These are phyloP conservation scores for Anoplolepis gracilipes DNA, from an alignment of 1,140 invertebrate genomes.

Conservation along the genomic window DNA sequence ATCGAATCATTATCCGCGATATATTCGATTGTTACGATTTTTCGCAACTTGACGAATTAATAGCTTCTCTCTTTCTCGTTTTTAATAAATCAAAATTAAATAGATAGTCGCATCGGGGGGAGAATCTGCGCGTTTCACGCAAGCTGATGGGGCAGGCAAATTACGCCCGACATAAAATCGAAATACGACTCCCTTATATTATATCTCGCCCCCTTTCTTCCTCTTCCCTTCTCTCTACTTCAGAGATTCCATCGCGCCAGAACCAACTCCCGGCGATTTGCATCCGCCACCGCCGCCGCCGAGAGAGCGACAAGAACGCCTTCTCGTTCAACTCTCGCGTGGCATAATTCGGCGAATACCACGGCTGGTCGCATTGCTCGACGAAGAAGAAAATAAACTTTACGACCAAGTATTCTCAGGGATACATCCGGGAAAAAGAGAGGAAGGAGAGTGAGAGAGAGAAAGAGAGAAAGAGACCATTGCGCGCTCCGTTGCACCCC, in stretches of 20 bases:
- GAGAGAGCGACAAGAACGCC: slow-evolving; percentile 33
- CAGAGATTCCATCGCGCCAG: slow-evolving; percentile 30
- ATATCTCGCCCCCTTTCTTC: not conserved
- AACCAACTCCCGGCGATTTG: slow-evolving; percentile 50
- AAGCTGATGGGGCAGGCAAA: slow-evolving; percentile 29
- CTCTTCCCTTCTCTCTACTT: not conserved
- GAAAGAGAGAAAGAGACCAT: not conserved
- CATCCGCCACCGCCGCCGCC: slow-evolving; percentile 22
- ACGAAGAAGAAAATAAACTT: slow-evolving; percentile 59
- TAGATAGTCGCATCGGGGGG: slow-evolving; percentile 28
- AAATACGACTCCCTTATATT: slow-evolving; percentile 20
- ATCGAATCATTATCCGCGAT: slow-evolving; percentile 8
- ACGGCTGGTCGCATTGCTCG: slow-evolving; percentile 52
- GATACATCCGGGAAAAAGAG: not conserved
- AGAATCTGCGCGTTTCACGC: slow-evolving; percentile 47
- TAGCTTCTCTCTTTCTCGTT: not conserved
- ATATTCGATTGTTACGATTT: slow-evolving; percentile 29
- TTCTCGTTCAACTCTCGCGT: slow-evolving; percentile 52
- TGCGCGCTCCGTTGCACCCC: slow-evolving; percentile 14
- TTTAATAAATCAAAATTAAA: slow-evolving; percentile 53
- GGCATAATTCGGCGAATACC: slow-evolving; percentile 54
- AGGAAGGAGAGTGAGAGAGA: not conserved
- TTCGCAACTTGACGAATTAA: slow-evolving; percentile 25
- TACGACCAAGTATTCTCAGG: slow-evolving; percentile 45
- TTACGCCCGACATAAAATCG: slow-evolving; percentile 54